Base-by-base conservation (phyloP, 1,140 invertebrate genomes). In the Sarcophaga peregrina region DNA sequence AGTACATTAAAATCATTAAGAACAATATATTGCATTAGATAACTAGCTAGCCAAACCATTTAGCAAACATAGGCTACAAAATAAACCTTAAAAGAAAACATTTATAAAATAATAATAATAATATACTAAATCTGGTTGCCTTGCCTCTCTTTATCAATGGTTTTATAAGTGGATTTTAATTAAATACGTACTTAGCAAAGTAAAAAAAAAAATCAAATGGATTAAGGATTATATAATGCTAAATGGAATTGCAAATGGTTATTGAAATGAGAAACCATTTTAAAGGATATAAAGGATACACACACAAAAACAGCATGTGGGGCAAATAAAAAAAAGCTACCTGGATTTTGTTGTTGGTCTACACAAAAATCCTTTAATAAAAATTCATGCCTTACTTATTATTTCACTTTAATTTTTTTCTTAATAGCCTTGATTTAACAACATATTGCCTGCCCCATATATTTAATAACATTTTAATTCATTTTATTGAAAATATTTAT, bases 281-380 rank as follows among this genome's bases (percentile, higher is more conserved):
- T n/a, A 15, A n/a, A 15, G 6, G n/a, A 62, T n/a, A 0, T 75
- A 75, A 46, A 45, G 10, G 2, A 75, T 75, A 46, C 45, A 15
- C 45, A 46, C 58, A 68, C 58, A 68, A 5, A 68, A n/a, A 46
- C 37, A 50, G 75, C 75, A 78, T 78, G 75, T 50, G 45, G 47
- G 75, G 75, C 75, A 37, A n/a, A n/a, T n/a, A n/a, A 37, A 37
- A 37, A 47, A 78, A 50, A 78, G 75, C 47, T 10, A 50, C n/a
- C n/a, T 52, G n/a, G 47, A 50, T 78, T 78, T n/a, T 50, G 10
- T 9, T 5, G 62, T 37, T 37, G 25, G 25, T 37, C 25, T 8
- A 68, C 20, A 17, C 17, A 68, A 9, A 20, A 20, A 68, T 68
- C 8, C 10, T 20, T 68, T 68, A 68, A n/a, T n/a, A 62, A 7